Conservation (phyloP, 2,113 vertebrate species). For the Labrus mixtus region DNA sequence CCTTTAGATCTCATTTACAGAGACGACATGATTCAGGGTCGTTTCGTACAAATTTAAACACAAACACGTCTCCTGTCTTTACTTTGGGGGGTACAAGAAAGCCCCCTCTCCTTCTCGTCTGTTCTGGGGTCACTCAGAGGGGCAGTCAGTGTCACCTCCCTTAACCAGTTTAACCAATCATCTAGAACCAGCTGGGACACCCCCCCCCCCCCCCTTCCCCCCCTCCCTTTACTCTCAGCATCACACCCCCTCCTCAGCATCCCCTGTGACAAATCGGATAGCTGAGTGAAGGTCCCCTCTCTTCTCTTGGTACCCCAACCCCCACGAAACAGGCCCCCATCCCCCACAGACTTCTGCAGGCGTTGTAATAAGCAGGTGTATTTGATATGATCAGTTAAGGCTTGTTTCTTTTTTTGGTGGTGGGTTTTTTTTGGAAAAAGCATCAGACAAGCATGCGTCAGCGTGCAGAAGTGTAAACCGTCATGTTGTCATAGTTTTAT, state of each 20-base stretch:
- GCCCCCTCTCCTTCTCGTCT: slow-evolving; percentile 1
- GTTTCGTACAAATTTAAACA: not conserved
- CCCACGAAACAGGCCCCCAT: slow-evolving; percentile 6
- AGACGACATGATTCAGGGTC: too few relatives aligned
- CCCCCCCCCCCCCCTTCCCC: too few relatives aligned
- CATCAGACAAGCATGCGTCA: not conserved
- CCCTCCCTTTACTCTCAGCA: not conserved
- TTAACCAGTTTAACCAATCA: slow-evolving; percentile 49
- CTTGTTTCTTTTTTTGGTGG: too few relatives aligned
- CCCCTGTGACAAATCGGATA: slow-evolving; percentile 36
- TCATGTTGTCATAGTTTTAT: not conserved
- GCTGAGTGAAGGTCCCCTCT: not conserved
- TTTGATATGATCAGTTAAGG: not conserved
- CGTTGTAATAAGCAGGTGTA: slow-evolving; percentile 29
- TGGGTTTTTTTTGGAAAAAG: not conserved
- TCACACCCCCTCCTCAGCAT: slow-evolving; percentile 7
- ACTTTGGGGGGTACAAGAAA: not conserved
- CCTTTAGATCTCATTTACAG: not conserved
- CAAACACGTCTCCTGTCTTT: not conserved
- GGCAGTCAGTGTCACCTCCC: slow-evolving; percentile 18
- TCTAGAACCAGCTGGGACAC: not conserved
- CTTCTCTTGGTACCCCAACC: slow-evolving; percentile 17
- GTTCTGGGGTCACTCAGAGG: slow-evolving; percentile 30
- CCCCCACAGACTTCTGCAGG: slow-evolving; percentile 10
- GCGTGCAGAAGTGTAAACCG: not conserved